phyloP scores from a whole-genome alignment of 2,888 invertebrate species.

The Cyrtodaria siliqua region DNA sequence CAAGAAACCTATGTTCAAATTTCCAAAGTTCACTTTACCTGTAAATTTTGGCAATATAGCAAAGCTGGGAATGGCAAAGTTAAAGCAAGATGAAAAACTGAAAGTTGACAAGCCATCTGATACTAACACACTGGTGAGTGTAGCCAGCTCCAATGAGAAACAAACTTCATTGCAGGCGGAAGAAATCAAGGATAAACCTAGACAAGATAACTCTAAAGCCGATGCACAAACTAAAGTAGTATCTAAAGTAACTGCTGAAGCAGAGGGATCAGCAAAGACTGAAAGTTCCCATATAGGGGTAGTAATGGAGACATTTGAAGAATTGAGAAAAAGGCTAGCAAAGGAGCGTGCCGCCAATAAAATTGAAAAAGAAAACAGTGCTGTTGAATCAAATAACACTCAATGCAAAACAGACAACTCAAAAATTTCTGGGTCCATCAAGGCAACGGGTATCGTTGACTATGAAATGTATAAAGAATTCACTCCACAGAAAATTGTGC shows the following conservation, averaged over 20 bases:
- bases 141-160: neutral
- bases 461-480: slow-evolving; percentile 58
- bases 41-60: slow-evolving; percentile 62
- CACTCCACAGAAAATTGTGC: slow-evolving; percentile 53
- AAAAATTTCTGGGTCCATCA: neutral
- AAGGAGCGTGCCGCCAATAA: slow-evolving; percentile 41
- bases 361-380: slow-evolving; percentile 19
- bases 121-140: no score
- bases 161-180: neutral
- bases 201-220: no score
- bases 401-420: no score
- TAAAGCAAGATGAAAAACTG: slow-evolving; percentile 46
- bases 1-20: slow-evolving; percentile 55
- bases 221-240: no score
- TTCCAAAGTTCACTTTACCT: slow-evolving; percentile 49
- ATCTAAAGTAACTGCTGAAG: slow-evolving; percentile 24
- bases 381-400: no score
- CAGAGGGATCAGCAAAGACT: slow-evolving; percentile 26
- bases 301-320: slow-evolving; percentile 53
- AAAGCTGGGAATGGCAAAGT: slow-evolving; percentile 54
- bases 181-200: neutral
- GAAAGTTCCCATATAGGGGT: slow-evolving; percentile 19
- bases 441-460: slow-evolving; percentile 18
- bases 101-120: slow-evolving; percentile 4
- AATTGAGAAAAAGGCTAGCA: slow-evolving; percentile 45